Evolutionary conservation across 2,113 vertebrate genomes (phyloP).

Genomic region (Phoxinus phoxinus): DNA sequence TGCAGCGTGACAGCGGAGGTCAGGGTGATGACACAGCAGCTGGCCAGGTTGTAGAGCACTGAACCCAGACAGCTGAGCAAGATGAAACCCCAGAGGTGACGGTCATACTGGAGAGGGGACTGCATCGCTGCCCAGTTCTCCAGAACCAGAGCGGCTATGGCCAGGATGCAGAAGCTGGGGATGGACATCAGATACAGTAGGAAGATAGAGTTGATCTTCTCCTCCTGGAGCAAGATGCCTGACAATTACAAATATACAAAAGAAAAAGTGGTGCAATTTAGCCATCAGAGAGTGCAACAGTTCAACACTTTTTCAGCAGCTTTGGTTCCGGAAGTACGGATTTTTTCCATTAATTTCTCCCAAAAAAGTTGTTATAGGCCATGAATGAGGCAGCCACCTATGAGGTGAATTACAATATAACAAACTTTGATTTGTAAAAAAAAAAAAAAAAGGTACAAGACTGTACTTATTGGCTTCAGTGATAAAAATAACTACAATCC

Average conservation of each 20-base stretch:
- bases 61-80: conserved; percentile 94
- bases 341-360: no score
- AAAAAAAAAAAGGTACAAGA: no score
- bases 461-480: no score
- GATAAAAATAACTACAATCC: no score
- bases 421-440: no score
- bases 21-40: conserved; percentile 90
- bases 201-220: conserved; percentile 87
- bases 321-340: no score
- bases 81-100: conserved; percentile 87
- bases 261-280: neutral
- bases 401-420: no score
- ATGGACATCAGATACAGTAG: conserved; percentile 93
- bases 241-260: conserved; percentile 28
- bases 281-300: neutral
- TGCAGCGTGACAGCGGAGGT: conserved; percentile 96
- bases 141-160: conserved; percentile 82
- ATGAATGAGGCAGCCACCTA: no score
- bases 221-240: conserved; percentile 93
- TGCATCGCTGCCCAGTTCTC: conserved; percentile 84
- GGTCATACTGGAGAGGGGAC: conserved; percentile 75
- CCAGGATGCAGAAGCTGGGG: conserved; percentile 93
- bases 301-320: no score
- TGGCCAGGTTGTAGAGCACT: conserved; percentile 95
- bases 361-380: no score